Base-by-base conservation (phyloP, 1,140 invertebrate genomes). In the Sinonovacula constricta region DNA sequence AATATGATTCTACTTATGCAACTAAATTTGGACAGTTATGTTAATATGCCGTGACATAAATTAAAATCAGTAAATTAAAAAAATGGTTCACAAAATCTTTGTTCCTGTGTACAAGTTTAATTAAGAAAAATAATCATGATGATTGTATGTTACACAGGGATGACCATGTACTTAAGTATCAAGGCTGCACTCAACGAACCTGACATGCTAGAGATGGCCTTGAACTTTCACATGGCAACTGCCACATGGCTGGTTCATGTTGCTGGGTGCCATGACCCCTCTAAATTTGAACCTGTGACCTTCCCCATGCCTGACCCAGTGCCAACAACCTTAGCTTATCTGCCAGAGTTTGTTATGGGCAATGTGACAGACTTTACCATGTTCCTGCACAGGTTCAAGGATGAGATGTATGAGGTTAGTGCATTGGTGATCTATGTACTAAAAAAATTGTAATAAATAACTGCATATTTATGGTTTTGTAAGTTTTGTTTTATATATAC, bases 341-440 rank as follows among this genome's bases (percentile, higher is more conserved):
- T 98, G 87, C 97, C 97, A 54, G 97, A 98, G 92, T 95, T 96
- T 86, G 90, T 98, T n/a, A 92, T 97, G 31, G 96, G 97, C 88
- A 98, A 98, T 91, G 93, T 97, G 63, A 93, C 95, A 14, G 94
- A 94, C 39, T 95, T 95, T 91, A 92, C 98, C 76, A 93, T 94
- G 74, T 95, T 97, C 88, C 79, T 95, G 86, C 88, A 94, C 51
- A 93, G 94, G 30, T 93, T 94, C 90, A 93, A 92, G 78, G 86
- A 88, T 76, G 81, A 86, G 34, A 81, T 88, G 67, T 90, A 86
- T 82, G 83, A 90, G 84, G 89, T 89, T 76, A 57, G 53, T 53
- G n/a, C 18, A 59, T 45, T 53, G 39, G 51, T 56, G 15, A 22
- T 54, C 10, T 33, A 56, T 53, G 56, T 54, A 18, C 10, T 24